Evolutionary conservation across 1,140 invertebrate species (phyloP).

Genomic region (Laupala kohalensis): DNA sequence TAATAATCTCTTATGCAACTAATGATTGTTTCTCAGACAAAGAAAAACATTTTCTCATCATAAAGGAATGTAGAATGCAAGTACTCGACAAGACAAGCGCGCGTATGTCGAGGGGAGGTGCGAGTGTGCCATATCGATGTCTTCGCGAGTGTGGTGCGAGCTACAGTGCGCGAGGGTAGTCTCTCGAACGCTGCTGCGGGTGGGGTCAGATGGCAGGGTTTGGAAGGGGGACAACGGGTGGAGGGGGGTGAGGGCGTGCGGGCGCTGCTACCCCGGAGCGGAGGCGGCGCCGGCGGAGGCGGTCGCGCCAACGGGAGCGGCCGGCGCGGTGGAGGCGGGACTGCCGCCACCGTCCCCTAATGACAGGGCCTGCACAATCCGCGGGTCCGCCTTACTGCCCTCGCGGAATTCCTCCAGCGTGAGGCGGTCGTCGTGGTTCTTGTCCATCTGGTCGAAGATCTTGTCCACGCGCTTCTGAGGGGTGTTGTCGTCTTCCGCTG

Average conservation of each 20-base stretch:
- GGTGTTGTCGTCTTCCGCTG: constrained; percentile 86
- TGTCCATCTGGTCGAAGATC: constrained; percentile 97
- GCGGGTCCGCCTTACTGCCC: constrained; percentile 94
- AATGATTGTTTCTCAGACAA: no score
- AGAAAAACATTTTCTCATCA: no score
- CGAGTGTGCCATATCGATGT: not conserved
- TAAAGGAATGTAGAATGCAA: no score
- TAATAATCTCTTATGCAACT: no score
- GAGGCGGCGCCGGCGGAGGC: not conserved
- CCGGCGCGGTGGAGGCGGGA: not conserved
- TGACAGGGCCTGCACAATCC: constrained; percentile 91
- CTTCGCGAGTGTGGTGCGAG: no score
- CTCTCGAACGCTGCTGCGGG: not conserved
- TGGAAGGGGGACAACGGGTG: not conserved
- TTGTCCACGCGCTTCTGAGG: constrained; percentile 92
- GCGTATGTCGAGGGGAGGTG: not conserved
- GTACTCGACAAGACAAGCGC: not conserved
- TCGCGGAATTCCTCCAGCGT: constrained; percentile 97
- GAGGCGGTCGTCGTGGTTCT: constrained; percentile 94
- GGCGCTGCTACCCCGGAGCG: not conserved
- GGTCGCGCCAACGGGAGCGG: not conserved
- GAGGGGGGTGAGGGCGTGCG: not conserved
- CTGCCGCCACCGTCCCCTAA: constrained; percentile 48
- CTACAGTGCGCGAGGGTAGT: no score
- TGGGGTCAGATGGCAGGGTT: not conserved